Base-by-base conservation (phyloP, 2,797 vertebrate species). In the Epinephelus malabaricus region DNA sequence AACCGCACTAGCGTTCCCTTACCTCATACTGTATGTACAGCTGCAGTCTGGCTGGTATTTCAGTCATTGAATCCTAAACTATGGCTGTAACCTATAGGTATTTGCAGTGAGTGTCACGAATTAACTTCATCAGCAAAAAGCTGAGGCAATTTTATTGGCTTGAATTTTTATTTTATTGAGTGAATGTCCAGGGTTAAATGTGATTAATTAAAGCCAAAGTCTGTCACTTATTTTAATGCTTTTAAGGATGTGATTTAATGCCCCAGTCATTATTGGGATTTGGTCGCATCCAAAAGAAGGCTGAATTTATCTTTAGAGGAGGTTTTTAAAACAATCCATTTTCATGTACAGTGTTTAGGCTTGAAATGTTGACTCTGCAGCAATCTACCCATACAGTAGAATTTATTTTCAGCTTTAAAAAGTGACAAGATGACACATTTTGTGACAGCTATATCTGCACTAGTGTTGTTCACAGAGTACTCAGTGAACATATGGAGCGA, bases 1-100 rank as follows among this genome's bases (percentile, higher is more conserved):
- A 38, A 59, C 79, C 21, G 3, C 50, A 56, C 17, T 21, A 12
- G 34, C 58, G 60, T 75, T 73, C 21, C 64, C 49, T 74, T 69
- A 55, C n/a, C 55, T 79, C n/a, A 18, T 23, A 10, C 18, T 34
- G 21, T 25, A 45, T 0, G 1, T 10, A 18, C 10, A 19, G 5
- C 49, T 45, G 55, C 3, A 25, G 40, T 27, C 23, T 6, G n/a
- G 13, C 1, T 65, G 5, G 30, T n/a, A 23, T 10, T 46, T 25
- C 14, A 27, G 23, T n/a, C 19, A 45, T 23, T 58, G 11, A 46
- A 61, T 25, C 38, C n/a, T 45, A 34, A 54, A 2, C 19, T 34
- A 12, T 59, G 45, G 4, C 15, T 7, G 34, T 8, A 7, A 34
- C 34, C 6, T 34, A 34, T 34, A 34, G 34, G 34, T 34, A 34